Conservation (phyloP, 1,140 invertebrate species). For the Bombus turneri region DNA sequence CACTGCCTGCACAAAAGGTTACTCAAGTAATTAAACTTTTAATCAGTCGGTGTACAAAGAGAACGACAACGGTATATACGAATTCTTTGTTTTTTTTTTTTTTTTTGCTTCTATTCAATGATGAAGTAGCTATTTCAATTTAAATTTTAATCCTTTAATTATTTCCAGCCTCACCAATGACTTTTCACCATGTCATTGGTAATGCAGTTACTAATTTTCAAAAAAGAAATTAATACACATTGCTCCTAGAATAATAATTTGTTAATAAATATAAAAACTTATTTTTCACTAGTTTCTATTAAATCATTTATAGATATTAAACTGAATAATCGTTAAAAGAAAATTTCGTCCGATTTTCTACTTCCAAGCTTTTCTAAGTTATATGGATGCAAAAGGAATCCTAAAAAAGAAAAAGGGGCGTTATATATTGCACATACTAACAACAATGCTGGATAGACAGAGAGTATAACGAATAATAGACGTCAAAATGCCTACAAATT, state of each 20-base stretch:
- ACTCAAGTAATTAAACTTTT: slow-evolving; percentile 29
- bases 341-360: too few species aligned
- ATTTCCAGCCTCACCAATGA: background rate
- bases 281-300: too few species aligned
- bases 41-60: background rate
- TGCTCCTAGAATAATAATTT: too few species aligned
- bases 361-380: too few species aligned
- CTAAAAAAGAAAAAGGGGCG: too few species aligned
- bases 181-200: background rate
- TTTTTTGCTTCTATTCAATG: background rate
- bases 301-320: too few species aligned
- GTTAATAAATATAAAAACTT: too few species aligned
- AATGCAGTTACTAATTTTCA: background rate
- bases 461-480: background rate
- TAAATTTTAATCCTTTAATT: background rate
- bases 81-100: background rate
- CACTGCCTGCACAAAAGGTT: background rate
- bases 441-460: background rate
- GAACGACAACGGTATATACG: background rate
- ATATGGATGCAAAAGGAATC: too few species aligned
- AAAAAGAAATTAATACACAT: background rate
- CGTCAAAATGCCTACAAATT: background rate
- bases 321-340: too few species aligned
- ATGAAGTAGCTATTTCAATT: too few species aligned
- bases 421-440: too few species aligned